These are phyloP conservation scores for Cecropterus lyciades DNA, from an alignment of 1,140 invertebrate genomes.

Conservation along the genomic window DNA sequence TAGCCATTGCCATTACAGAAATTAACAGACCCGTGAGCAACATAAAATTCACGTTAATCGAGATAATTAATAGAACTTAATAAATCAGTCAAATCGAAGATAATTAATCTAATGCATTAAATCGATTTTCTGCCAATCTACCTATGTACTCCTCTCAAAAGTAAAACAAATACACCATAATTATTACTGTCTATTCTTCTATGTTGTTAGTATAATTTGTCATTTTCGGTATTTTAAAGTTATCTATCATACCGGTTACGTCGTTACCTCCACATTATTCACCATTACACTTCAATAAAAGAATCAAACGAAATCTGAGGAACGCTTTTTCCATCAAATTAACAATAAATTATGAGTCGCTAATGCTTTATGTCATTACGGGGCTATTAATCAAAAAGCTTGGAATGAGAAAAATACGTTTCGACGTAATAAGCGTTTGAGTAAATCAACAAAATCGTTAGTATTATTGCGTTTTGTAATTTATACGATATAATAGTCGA, in stretches of 20 bases:
- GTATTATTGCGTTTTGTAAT: conserved; percentile 11
- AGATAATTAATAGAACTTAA: no score
- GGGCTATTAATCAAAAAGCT: conserved; percentile 73
- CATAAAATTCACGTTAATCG: no score
- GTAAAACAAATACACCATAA: no score
- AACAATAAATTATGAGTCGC: conserved; percentile 62
- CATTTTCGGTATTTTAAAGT: not conserved
- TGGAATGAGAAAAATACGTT: conserved; percentile 57
- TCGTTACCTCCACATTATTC: not conserved
- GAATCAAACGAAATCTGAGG: not conserved
- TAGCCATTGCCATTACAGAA: no score
- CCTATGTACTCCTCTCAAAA: no score
- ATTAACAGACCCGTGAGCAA: no score
- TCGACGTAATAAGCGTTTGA: conserved; percentile 6
- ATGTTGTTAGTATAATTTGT: no score
- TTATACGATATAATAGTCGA: conserved; percentile 3
- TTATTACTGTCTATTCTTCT: no score
- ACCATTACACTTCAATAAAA: not conserved
- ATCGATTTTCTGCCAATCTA: no score
- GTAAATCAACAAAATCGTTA: conserved; percentile 11
- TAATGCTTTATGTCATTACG: conserved; percentile 74
- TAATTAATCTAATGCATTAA: no score
- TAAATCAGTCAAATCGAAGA: no score
- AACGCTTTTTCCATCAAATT: conserved; percentile 50
- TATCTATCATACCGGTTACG: not conserved